These are phyloP conservation scores for Monarcha castaneiventris DNA, from an alignment of 2,113 vertebrate species.

Conservation along the genomic window DNA sequence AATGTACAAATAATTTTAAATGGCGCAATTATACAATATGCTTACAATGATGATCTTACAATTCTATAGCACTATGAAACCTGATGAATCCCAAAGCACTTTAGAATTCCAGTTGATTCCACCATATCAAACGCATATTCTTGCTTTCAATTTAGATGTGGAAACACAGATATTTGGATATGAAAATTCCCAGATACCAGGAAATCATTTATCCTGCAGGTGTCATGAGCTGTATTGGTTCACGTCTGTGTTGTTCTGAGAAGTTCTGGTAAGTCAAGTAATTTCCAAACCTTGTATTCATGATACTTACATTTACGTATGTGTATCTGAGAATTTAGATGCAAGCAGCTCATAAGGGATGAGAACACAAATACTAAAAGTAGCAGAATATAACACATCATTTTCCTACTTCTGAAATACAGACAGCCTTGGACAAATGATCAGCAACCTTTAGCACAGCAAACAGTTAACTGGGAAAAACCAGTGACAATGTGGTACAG, in stretches of 20 bases:
- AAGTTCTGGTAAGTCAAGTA: not conserved
- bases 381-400: not conserved
- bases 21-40: not conserved
- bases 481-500: not conserved
- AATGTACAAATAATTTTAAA: not conserved
- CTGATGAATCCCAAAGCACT: not conserved
- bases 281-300: not conserved
- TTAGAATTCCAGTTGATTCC: not conserved
- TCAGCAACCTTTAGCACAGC: conserved; percentile 3
- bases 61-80: not conserved
- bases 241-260: not conserved
- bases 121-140: not conserved
- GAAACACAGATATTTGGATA: not conserved
- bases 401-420: not conserved
- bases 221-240: not conserved
- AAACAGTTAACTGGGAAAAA: conserved; percentile 36
- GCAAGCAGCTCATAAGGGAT: not conserved
- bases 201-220: not conserved
- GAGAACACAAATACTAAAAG: not conserved
- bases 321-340: not conserved
- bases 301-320: not conserved
- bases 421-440: not conserved
- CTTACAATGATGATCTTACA: not conserved
- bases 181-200: not conserved
- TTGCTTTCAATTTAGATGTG: not conserved